Base-by-base conservation (phyloP, 2,113 vertebrate genomes). In the Corvus hawaiiensis region DNA sequence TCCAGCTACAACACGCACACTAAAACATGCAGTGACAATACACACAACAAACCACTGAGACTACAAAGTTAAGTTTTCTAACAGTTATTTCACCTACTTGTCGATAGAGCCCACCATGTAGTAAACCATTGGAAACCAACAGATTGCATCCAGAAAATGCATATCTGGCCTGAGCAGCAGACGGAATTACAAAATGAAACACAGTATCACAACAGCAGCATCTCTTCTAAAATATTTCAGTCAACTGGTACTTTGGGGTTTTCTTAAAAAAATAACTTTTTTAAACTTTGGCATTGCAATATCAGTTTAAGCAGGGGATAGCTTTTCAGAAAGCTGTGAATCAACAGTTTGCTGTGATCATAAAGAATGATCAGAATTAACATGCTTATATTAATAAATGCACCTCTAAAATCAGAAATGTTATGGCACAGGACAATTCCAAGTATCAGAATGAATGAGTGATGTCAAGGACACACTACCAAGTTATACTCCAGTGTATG, bases 81-180 rank as follows among this genome's bases (percentile, higher is more conserved):
- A 97, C 94, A 91, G 95, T 91, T 88, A 91, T 86, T 96, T 97
- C 98, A 98, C 99, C 98, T 99, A 99, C 99, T 99, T 99, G 98
- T 99, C 99, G 93, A 99, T 99, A 98, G 98, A 98, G 96, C 99
- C 99, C 92, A 98, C 99, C 99, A 99, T 99, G 98, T 99, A 99
- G 98, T 99, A 99, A 97, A 99, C 99, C 99, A 99, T 99, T 89
- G 99, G 99, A 96, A 99, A 99, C 98, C 99, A 99, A 98, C 99
- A 99, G 97, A 99, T 99, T 96, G 99, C 99, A 98, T 99, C 99
- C 97, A 99, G 98, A 98, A 99, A 99, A 98, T 99, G 99, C 98
- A 99, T 98, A 98, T 99, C 99, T 97, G 99, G 99, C 98, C 99
- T 99, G 97, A 76, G 97, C 95, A 97, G 97, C 97, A 97, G 97